These are phyloP conservation scores for Apostichopus leukothele DNA, from an alignment of 53 echinoderm and acorn worm genomes.

Conservation along the genomic window DNA sequence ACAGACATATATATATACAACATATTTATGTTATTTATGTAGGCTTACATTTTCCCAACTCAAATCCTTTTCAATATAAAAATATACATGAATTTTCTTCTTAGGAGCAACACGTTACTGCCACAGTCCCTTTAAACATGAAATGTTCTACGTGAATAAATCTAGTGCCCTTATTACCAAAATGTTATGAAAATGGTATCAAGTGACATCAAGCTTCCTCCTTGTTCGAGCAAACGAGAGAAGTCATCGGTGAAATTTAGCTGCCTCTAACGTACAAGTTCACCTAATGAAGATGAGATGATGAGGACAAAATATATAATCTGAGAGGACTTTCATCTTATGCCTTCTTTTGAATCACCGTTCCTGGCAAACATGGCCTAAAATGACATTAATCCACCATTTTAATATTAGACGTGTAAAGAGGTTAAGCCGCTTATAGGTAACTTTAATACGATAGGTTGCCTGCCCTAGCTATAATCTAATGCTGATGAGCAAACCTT, in stretches of 20 bases:
- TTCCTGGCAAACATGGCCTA: neutral
- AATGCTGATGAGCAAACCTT: neutral
- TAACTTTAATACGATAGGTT: neutral
- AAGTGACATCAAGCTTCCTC: neutral
- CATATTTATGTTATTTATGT: too few relatives aligned
- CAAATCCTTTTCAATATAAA: too few relatives aligned
- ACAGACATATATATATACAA: too few relatives aligned
- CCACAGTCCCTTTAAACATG: neutral
- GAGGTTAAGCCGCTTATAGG: neutral
- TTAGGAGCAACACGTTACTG: too few relatives aligned
- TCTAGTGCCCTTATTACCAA: neutral
- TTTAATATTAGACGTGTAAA: neutral
- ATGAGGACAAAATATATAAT: too few relatives aligned
- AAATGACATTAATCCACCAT: neutral
- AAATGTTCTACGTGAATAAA: neutral
- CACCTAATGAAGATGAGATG: neutral
- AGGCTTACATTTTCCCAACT: too few relatives aligned
- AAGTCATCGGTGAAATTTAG: neutral
- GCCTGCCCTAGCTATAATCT: neutral
- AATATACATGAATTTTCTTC: too few relatives aligned
- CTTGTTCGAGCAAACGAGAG: neutral
- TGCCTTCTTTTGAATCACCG: neutral
- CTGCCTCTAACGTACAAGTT: neutral
- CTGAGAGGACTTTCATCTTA: too few relatives aligned
- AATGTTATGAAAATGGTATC: neutral